Evolutionary conservation across 2,797 vertebrate species (phyloP), one percentile per base, ranked within the genome.

Genomic region (Xenentodon cancila): DNA sequence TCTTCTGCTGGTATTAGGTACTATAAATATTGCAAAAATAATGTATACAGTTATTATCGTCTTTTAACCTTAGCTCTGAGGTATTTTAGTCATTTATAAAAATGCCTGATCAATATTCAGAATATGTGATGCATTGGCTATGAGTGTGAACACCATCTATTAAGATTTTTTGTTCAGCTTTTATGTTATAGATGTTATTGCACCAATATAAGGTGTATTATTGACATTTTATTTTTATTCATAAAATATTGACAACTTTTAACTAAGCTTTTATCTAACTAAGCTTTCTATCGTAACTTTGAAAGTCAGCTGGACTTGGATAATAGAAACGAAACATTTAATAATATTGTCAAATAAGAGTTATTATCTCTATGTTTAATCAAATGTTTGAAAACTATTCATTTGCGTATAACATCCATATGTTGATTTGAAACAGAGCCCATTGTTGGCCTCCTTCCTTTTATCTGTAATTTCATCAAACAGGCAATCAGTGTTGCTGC

Each of bases 1-100:
- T 71, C 53, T 57, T 54, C 46, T 3, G 59, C 63, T 30, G 27
- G 45, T 54, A 55, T 43, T 49, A 47, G 21, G n/a, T 62, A 51
- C 42, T 71, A 50, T 71, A 68, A 71, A 66, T 80, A 51, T 75
- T 68, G 19, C 61, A 59, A 30, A 40, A 54, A 34, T 22, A 54
- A 66, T 59, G 46, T 63, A 61, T 68, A 34, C 22, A 50, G 25
- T 80, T 69, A 67, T 66, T 40, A 20, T 48, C 9, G 30, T 15
- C 30, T 57, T 47, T 62, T 66, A 55, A 59, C 50, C 37, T 68
- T 20, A 67, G 60, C n/a, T 34, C 59, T 64, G 37, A 65, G 68
- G 63, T 22, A 30, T 72, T 58, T 46, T 9, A 16, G 11, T 78
- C 68, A 49, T 59, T 32, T 57, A 18, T n/a, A 46, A 45, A 16